Conservation (phyloP, 2,888 invertebrate genomes). For the Acheta domesticus region DNA sequence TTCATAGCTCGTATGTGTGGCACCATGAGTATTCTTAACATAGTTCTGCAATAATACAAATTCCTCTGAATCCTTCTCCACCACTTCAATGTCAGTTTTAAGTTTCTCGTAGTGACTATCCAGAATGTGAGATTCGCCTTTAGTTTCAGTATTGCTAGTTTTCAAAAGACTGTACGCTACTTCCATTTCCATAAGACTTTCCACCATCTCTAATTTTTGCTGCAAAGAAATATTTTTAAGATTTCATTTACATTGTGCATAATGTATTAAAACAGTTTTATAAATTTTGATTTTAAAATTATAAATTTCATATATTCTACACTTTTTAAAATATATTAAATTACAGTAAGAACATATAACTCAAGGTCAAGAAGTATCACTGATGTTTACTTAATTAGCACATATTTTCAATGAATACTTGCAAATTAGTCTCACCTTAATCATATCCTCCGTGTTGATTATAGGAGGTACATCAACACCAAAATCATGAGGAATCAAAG, state of each 20-base stretch:
- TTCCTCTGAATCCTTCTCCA: constrained; percentile 66
- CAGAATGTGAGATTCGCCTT: constrained; percentile 57
- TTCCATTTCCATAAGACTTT: constrained; percentile 90
- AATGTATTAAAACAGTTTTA: too few relatives aligned
- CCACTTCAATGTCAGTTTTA: constrained; percentile 72
- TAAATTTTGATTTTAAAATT: too few relatives aligned
- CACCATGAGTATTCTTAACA: constrained; percentile 86
- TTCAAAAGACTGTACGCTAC: constrained; percentile 87
- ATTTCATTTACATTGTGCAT: background rate
- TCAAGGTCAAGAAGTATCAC: too few relatives aligned
- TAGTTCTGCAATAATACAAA: constrained; percentile 72
- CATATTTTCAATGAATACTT: too few relatives aligned
- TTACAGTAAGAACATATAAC: too few relatives aligned
- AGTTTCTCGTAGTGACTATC: constrained; percentile 86
- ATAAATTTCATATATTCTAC: too few relatives aligned
- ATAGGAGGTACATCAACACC: constrained; percentile 79
- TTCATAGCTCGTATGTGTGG: constrained; percentile 75
- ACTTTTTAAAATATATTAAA: too few relatives aligned
- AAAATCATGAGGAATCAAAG: constrained; percentile 92
- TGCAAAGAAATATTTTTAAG: constrained; percentile 43
- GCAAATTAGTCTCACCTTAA: constrained; percentile 52
- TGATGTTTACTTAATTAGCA: too few relatives aligned
- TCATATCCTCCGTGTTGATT: constrained; percentile 69
- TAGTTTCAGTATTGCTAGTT: constrained; percentile 47
- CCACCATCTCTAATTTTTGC: constrained; percentile 80